Evolutionary conservation across 2,797 vertebrate genomes (phyloP).

Genomic region (Diplodus sargus): DNA sequence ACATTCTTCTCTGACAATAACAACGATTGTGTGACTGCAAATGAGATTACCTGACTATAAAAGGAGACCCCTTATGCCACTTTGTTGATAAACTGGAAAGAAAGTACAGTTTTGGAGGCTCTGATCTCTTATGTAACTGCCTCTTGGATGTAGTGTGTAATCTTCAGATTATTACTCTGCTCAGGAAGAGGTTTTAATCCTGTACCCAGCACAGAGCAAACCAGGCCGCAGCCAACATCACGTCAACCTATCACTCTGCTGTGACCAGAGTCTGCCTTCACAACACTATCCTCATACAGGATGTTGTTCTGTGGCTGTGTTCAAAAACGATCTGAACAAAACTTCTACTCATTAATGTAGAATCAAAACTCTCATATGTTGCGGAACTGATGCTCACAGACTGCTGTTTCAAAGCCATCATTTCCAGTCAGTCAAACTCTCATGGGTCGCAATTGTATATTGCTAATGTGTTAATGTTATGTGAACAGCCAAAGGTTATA

Average conservation of each 20-base stretch:
- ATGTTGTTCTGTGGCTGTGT: slow-evolving; percentile 19
- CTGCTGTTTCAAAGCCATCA: neutral
- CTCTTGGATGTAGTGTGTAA: slow-evolving; percentile 76
- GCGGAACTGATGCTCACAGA: neutral
- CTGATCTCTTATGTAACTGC: slow-evolving; percentile 70
- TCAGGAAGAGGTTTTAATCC: slow-evolving; percentile 80
- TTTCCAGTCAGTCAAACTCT: neutral
- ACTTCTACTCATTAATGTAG: neutral
- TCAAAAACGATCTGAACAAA: neutral
- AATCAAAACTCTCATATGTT: neutral
- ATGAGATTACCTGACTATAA: slow-evolving; percentile 31
- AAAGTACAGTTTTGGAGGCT: slow-evolving; percentile 60
- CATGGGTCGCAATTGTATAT: neutral
- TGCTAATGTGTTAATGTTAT: neutral
- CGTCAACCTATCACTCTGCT: slow-evolving; percentile 51
- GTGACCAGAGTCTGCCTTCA: slow-evolving; percentile 13
- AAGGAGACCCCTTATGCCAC: slow-evolving; percentile 27
- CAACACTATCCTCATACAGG: neutral
- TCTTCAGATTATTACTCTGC: slow-evolving; percentile 82
- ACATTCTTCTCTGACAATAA: neutral
- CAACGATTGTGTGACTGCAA: slow-evolving; percentile 12
- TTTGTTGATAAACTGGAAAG: slow-evolving; percentile 38
- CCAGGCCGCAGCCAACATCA: slow-evolving; percentile 52
- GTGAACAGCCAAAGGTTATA: neutral
- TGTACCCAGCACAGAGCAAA: slow-evolving; percentile 56